Conservation (phyloP, 2,113 vertebrate genomes). For the Atherinomorus stipes region DNA sequence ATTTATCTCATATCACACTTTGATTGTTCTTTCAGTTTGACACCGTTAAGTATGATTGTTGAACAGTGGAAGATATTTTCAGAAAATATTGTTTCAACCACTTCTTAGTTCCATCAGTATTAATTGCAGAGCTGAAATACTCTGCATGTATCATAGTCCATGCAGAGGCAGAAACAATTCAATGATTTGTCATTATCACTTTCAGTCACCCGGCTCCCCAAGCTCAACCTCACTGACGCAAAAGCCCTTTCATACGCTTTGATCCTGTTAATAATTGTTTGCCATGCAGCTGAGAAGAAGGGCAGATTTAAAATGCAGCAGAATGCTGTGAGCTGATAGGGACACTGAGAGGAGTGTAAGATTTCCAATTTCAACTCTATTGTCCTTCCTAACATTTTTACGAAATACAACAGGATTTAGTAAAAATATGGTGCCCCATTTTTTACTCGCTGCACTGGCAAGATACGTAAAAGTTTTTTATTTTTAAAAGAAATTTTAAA, state of each 20-base stretch:
- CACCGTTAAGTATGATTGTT: background rate
- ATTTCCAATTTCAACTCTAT: slow-evolving; percentile 33
- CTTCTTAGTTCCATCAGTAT: slow-evolving; percentile 12
- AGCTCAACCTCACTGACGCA: slow-evolving; percentile 53
- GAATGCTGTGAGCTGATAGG: slow-evolving; percentile 59
- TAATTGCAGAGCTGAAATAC: slow-evolving; percentile 13
- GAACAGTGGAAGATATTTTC: no score
- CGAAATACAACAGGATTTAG: no score
- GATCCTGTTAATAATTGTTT: slow-evolving; percentile 72
- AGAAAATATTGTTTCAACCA: background rate
- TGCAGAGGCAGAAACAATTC: slow-evolving; percentile 41
- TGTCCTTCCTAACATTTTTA: slow-evolving; percentile 36
- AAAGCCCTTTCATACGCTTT: slow-evolving; percentile 65
- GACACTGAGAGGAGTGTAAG: background rate
- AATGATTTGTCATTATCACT: slow-evolving; percentile 57
- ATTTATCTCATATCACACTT: background rate
- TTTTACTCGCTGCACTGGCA: background rate
- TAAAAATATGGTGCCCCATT: background rate
- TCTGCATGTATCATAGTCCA: slow-evolving; percentile 2
- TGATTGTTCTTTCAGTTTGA: background rate
- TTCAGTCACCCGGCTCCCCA: slow-evolving; percentile 59
- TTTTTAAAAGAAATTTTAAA: background rate
- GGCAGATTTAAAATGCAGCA: slow-evolving; percentile 46
- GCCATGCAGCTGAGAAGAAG: slow-evolving; percentile 52
- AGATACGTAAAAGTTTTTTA: no score